Base-by-base conservation (phyloP, 2,797 vertebrate species). In the Pseudotriccus pelzelni region DNA sequence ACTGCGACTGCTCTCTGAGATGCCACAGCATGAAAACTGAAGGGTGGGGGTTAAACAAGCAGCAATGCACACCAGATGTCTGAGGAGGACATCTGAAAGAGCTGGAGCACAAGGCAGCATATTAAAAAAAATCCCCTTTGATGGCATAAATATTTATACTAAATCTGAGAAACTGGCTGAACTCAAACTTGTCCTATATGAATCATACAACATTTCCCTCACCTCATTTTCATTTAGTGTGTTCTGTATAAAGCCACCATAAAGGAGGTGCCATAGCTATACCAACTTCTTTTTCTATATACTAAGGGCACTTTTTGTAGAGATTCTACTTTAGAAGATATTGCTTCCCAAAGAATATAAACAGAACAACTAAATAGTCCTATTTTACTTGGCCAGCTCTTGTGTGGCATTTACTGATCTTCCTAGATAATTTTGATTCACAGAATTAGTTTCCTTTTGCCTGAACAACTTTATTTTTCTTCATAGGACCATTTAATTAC, bases 131-230 rank as follows among this genome's bases (percentile, higher is more conserved):
- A 53, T 36, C 44, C 82, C 86, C 30, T 76, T 92, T 84, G 22
- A 78, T 73, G 50, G 87, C 91, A 95, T 81, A 83, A 95, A 94
- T 97, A 96, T 96, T 95, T 94, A 92, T 47, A 91, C 52, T 56
- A 92, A 95, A 91, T 77, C 79, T 49, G 96, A 96, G 93, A 94
- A 96, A 93, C 39, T 74, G 80, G 66, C 63, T 1, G 46, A 50
- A 94, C 92, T 86, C 80, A 73, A 88, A 83, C 87, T 84, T 74
- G 86, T 36, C 90, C 58, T 44, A 5, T 21, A 55, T 79, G 91
- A 97, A 93, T 92, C 93, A 95, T 7, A 59, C 20, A 32, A 80
- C 91, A 83, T 36, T 84, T 87, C 64, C 70, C 82, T 89, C 60
- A 53, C 17, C 46, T 79, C 66, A 7, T 60, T 72, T 89, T 76